Evolutionary conservation across 2,797 vertebrate genomes (phyloP), one percentile per base, ranked within the genome.

Genomic region (Pampus argenteus): DNA sequence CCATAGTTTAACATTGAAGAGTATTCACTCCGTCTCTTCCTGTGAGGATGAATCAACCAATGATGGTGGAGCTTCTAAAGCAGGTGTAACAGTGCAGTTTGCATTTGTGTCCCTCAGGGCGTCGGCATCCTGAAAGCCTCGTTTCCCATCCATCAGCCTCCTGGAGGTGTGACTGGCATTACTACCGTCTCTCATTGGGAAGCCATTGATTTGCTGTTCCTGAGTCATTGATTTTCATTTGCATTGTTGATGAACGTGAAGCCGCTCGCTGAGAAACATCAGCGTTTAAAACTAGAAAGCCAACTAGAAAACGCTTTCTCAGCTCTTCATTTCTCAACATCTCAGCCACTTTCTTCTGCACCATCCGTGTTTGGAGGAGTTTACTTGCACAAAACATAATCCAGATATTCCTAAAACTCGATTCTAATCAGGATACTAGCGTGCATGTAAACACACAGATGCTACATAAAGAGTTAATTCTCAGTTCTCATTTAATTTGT

Each of bases 181-280:
- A 71, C 15, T 44, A 73, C 87, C 70, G 71, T 71, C 74, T 84
- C 84, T 88, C 86, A 79, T 86, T 75, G 78, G 54, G 67, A 52
- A 54, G 55, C 36, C 79, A 86, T 86, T 50, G 68, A 88, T 86
- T 92, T 91, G 61, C 86, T 87, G 70, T 88, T 89, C 51, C 63
- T 13, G 55, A 71, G 51, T 62, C 83, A 76, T 85, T 87, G 88
- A 86, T 85, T 89, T 92, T 84, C 73, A 82, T 89, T 89, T 90
- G 76, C 83, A 84, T 82, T 80, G 71, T 76, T 90, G 83, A 88
- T 67, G 76, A 82, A 88, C 73, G 57, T 6, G 7, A 47, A 13
- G 65, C 29, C 0, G 40, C 50, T 50, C 3, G n/a, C 25, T 1
- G 17, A 61, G 23, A 38, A 62, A 57, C 56, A n/a, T 7, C 45